Percentiles rank a stretch among this genome's conserved stretches.
Conservation (phyloP, 2,888 invertebrate genomes). For the Lamellibrachia satsuma region DNA sequence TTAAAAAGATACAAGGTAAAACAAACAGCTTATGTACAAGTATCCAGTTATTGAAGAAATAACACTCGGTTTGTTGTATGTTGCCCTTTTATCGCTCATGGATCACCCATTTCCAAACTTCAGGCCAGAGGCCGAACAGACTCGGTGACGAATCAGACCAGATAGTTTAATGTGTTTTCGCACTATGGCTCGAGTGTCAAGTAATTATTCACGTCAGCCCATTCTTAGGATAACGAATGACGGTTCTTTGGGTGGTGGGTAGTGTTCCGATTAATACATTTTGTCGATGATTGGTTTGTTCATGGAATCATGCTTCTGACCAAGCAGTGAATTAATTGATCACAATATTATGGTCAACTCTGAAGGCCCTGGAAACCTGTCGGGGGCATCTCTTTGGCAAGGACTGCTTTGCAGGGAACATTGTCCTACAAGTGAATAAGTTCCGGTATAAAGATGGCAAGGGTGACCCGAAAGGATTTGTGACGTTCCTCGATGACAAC, state of each 20-base stretch:
- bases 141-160: too few relatives aligned
- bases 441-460: conserved; percentile 37
- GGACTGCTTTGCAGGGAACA: conserved; percentile 17
- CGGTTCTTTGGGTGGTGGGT: too few relatives aligned
- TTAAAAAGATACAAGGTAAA: not conserved
- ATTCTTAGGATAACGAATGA: too few relatives aligned
- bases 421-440: conserved; percentile 23
- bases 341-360: not conserved
- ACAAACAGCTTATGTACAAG: not conserved
- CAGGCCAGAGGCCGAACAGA: not conserved
- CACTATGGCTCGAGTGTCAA: too few relatives aligned
- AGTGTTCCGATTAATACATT: too few relatives aligned
- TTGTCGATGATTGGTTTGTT: too few relatives aligned
- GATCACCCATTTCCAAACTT: not conserved
- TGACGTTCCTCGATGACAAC: conserved; percentile 28
- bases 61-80: not conserved
- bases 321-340: too few relatives aligned
- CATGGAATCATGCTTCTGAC: too few relatives aligned
- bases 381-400: not conserved
- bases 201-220: too few relatives aligned
- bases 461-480: conserved; percentile 41
- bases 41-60: not conserved
- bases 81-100: not conserved
- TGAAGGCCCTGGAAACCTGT: conserved; percentile 22
- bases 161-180: too few relatives aligned